Evolutionary conservation across 2,113 vertebrate species (phyloP).

Genomic region (Zosterops japonicus): DNA sequence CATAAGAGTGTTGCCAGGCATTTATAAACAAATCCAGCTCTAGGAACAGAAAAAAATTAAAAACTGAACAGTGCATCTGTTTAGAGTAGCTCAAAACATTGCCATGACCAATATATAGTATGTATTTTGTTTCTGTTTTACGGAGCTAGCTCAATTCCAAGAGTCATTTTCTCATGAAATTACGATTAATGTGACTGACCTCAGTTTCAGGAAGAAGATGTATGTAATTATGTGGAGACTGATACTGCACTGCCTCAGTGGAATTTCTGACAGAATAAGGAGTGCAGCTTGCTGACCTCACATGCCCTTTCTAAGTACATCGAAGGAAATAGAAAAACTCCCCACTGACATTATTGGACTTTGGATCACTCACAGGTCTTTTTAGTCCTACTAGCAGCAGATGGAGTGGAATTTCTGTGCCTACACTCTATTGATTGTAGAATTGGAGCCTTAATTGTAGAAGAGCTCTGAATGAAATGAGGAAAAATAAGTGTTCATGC

Average conservation of each 20-base stretch:
- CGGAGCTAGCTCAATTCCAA: conserved; percentile 12
- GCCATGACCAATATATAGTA: not conserved
- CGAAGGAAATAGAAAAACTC: not conserved
- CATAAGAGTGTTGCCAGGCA: not conserved
- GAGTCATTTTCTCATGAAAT: conserved; percentile 48
- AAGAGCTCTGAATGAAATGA: not conserved
- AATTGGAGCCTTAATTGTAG: not conserved
- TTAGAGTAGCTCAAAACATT: not conserved
- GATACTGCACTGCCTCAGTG: conserved; percentile 43
- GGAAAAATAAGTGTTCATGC: not conserved
- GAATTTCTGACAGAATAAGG: conserved; percentile 42
- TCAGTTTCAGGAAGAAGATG: conserved; percentile 54
- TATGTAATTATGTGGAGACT: conserved; percentile 40
- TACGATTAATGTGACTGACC: conserved; percentile 20
- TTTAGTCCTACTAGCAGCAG: not conserved
- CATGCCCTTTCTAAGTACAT: not conserved
- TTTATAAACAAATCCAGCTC: not conserved
- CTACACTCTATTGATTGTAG: not conserved
- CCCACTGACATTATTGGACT: not conserved
- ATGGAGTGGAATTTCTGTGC: not conserved
- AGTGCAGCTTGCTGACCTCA: conserved; percentile 30
- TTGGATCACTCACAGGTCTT: not conserved
- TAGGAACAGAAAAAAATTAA: not conserved
- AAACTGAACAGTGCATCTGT: not conserved
- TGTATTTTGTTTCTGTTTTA: conserved; percentile 24